phyloP scores from a whole-genome alignment of 2,888 invertebrate species.

The Acleris sparsana region DNA sequence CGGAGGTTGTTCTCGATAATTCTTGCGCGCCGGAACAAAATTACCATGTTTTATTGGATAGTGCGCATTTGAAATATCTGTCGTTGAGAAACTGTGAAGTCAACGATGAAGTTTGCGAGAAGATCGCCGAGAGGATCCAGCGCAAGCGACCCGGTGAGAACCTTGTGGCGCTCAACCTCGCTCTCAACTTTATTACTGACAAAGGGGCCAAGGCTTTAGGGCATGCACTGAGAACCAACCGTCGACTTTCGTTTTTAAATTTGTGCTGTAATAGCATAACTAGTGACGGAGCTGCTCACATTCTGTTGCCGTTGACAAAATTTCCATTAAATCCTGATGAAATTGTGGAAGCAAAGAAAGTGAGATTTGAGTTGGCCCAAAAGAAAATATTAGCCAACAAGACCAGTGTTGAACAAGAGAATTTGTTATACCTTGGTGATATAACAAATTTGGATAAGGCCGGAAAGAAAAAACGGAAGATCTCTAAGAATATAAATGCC shows the following conservation, averaged over 20 bases:
- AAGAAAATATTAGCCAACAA: slow-evolving; percentile 39
- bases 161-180: slow-evolving; percentile 53
- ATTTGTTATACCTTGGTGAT: not conserved
- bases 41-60: slow-evolving; percentile 53
- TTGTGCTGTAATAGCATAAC: slow-evolving; percentile 57
- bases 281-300: slow-evolving; percentile 49
- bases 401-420: no score
- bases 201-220: slow-evolving; percentile 51
- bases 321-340: slow-evolving; percentile 53
- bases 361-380: slow-evolving; percentile 43
- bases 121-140: slow-evolving; percentile 48
- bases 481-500: no score
- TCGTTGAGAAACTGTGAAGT: slow-evolving; percentile 59
- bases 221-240: slow-evolving; percentile 53
- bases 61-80: slow-evolving; percentile 50
- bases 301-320: slow-evolving; percentile 50
- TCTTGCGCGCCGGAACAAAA: slow-evolving; percentile 50
- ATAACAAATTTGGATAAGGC: no score
- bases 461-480: no score
- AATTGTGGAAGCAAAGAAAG: slow-evolving; percentile 38
- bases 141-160: slow-evolving; percentile 42
- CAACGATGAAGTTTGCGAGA: slow-evolving; percentile 48
- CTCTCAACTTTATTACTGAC: slow-evolving; percentile 57
- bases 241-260: slow-evolving; percentile 56
- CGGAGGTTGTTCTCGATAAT: slow-evolving; percentile 60